Percentiles rank a stretch among this genome's conserved stretches.
phyloP scores from a whole-genome alignment of 1,140 invertebrate species.

The Glossosoma conforme region DNA sequence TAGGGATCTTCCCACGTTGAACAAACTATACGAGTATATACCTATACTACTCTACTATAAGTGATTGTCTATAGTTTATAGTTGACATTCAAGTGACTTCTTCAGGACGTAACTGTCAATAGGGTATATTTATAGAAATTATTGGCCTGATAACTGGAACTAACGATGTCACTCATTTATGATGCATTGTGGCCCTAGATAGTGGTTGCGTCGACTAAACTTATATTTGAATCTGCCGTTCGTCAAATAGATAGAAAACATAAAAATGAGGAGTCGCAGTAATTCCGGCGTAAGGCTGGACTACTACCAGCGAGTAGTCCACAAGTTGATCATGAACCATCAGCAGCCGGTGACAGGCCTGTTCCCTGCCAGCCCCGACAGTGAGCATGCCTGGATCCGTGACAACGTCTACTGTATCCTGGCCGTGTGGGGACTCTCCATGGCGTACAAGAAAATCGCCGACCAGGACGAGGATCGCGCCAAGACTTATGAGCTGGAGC shows the following conservation, averaged over 20 bases:
- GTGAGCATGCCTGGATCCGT: conserved; percentile 95
- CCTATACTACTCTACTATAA: too few species aligned
- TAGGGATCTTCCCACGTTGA: too few species aligned
- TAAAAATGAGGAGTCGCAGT: conserved; percentile 81
- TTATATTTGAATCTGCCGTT: too few species aligned
- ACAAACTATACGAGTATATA: too few species aligned
- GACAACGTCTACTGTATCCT: conserved; percentile 98
- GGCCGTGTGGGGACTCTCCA: conserved; percentile 95
- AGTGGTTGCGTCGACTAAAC: too few species aligned
- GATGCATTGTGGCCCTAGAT: too few species aligned
- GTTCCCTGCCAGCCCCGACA: conserved; percentile 78
- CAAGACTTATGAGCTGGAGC: conserved; percentile 96
- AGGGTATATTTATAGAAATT: conserved; percentile 13
- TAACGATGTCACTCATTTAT: too few species aligned
- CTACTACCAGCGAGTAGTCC: conserved; percentile 89
- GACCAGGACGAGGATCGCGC: conserved; percentile 97
- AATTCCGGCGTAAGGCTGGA: conserved; percentile 93
- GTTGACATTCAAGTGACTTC: conserved; percentile 26
- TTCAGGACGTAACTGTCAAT: conserved; percentile 3
- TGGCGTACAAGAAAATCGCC: conserved; percentile 98
- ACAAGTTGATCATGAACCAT: conserved; percentile 86
- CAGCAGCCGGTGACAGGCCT: conserved; percentile 95
- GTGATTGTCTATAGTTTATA: too few species aligned
- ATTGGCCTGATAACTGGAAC: too few species aligned
- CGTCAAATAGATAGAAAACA: too few species aligned